Evolutionary conservation across 2,113 vertebrate species (phyloP).

Genomic region (Oreotrochilus melanogaster): DNA sequence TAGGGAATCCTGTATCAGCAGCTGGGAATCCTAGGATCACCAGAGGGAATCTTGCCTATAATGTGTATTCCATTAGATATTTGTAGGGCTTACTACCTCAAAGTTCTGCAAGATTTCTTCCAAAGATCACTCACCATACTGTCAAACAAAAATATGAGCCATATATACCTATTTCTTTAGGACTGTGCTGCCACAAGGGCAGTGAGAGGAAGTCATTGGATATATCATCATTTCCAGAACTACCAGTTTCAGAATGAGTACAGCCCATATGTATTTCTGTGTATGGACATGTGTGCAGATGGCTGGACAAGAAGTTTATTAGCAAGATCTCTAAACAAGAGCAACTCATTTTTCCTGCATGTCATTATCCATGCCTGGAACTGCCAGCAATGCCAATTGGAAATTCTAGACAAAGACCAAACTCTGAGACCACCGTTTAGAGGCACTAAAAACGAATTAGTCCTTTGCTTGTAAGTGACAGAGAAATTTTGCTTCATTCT

Average conservation of each 20-base stretch:
- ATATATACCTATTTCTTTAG: neutral
- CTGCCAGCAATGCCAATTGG: neutral
- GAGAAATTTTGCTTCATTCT: neutral
- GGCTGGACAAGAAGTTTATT: neutral
- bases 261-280: neutral
- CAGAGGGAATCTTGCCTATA: neutral
- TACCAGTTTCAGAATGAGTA: neutral
- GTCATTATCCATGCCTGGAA: neutral
- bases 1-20: neutral
- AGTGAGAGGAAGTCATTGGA: neutral
- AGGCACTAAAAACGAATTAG: neutral
- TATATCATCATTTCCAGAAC: neutral
- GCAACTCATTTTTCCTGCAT: neutral
- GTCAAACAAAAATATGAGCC: neutral
- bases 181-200: neutral
- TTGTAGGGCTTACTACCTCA: neutral
- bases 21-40: neutral
- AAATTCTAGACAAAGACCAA: slow-evolving; percentile 10
- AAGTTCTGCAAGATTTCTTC: neutral
- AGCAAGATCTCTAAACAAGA: neutral
- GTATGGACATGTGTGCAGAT: neutral
- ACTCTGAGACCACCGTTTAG: neutral
- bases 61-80: neutral
- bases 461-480: neutral
- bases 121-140: neutral